Base-by-base conservation (phyloP, 2,797 vertebrate species). In the Rhinichthys osculus region DNA sequence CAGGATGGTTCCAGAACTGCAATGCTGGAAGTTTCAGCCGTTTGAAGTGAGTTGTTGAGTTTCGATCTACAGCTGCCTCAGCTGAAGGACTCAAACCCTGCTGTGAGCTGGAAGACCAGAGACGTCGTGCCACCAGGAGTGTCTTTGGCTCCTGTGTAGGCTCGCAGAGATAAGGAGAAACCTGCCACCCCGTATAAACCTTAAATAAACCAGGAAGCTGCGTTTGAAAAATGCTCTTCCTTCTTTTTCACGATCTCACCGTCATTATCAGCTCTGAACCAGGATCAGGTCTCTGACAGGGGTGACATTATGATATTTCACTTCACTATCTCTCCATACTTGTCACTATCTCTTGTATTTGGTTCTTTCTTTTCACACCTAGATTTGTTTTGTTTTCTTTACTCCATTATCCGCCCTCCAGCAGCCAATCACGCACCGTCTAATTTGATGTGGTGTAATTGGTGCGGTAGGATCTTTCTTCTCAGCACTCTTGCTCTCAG, bases 401-500 rank as follows among this genome's bases (percentile, higher is more conserved):
- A 30, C 72, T 71, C 33, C 57, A 38, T 52, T 77, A 73, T 54
- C 38, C 50, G 33, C 47, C n/a, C 44, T 73, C 70, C 57, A 78
- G 35, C 52, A 77, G 66, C 47, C 81, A 86, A 78, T 86, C 54
- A 72, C 27, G 14, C 35, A 85, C 83, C 17, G 66, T 62, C 76
- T 50, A n/a, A 85, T 72, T 78, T 78, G 84, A 84, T 89, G 82
- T 83, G 62, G 85, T 86, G 80, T 86, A 71, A 89, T 74, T 80
- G 87, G 84, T 89, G 84, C 88, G 76, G 87, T 86, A 47, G 19
- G 79, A 86, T 83, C 78, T 88, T 85, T 85, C 85, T 84, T 84
- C 87, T 87, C 85, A 86, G 86, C 87, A 88, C 88, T 88, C 82
- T 88, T 50, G 84, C 86, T 89, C 90, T 90, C 90, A 90, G 90